Evolutionary conservation across 2,888 invertebrate species (phyloP), one percentile per base, ranked within the genome.

Genomic region (Mamestra brassicae): DNA sequence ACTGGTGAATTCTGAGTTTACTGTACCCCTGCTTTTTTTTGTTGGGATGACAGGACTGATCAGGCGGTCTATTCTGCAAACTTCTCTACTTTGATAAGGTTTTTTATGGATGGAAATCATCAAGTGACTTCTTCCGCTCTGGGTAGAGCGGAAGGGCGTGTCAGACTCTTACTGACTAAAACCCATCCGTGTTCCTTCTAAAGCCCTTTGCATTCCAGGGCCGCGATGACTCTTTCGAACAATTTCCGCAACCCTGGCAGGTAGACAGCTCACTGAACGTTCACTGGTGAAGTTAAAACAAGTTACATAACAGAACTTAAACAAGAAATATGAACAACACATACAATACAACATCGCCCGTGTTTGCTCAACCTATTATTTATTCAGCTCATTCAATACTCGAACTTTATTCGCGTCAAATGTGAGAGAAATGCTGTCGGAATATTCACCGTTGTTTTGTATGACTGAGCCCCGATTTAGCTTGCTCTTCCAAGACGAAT

Each of bases 341-440:
- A 26, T 47, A 65, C 71, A 60, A 58, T 69, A 66, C 57, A 67
- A 67, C 38, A 45, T 66, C 62, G 47, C 58, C 0, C 71, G 63
- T 71, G 64, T 81, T 81, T 81, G 71, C 69, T 81, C 58, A 47
- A 11, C 70, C 64, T 52, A 58, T 85, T 85, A 81, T 81, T 85
- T 85, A 81, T 85, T 85, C 81, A 71, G 65, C 68, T 71, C 71
- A 76, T 81, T 57, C 82, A 76, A 76, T 63, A 81, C 81, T 57
- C 55, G 26, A 81, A 81, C 64, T 83, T 65, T 70, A 78, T 83
- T 78, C 85, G 47, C 61, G 38, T 72, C 78, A 78, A 78, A 78
- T 75, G 76, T 67, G 36, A 69, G 82, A 68, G 62, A 76, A 85
- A 72, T 61, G 52, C 62, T 63, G 42, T 36, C 71, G 62, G 71